Evolutionary conservation across 2,113 vertebrate species (phyloP).

Genomic region (Lophius piscatorius): DNA sequence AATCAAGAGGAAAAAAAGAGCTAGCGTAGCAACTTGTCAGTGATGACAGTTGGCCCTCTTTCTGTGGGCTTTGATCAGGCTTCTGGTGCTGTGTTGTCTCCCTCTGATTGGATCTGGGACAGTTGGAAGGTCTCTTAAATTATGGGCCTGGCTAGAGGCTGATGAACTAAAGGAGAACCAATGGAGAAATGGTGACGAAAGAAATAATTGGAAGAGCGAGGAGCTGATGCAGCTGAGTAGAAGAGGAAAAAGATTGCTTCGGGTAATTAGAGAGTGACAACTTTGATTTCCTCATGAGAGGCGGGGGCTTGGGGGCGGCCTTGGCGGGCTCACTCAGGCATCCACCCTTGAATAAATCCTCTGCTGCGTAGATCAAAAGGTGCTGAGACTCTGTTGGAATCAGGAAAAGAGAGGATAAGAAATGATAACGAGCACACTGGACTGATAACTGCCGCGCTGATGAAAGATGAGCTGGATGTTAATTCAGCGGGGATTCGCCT

Average conservation of each 20-base stretch:
- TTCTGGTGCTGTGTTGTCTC: conserved; percentile 43
- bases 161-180: conserved; percentile 35
- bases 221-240: conserved; percentile 19
- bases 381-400: conserved; percentile 34
- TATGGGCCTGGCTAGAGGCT: conserved; percentile 60
- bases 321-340: conserved; percentile 30
- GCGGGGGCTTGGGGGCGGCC: conserved; percentile 3
- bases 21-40: conserved; percentile 30
- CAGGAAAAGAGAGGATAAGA: conserved; percentile 7
- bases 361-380: conserved; percentile 61
- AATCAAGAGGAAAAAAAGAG: conserved; percentile 18
- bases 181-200: conserved; percentile 25
- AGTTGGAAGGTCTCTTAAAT: conserved; percentile 67
- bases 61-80: conserved; percentile 44
- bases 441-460: conserved; percentile 50
- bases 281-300: conserved; percentile 66
- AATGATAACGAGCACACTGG: conserved; percentile 30
- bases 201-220: conserved; percentile 31
- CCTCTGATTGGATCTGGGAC: conserved; percentile 68
- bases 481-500: conserved; percentile 32
- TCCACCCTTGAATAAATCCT: conserved; percentile 53
- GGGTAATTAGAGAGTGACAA: conserved; percentile 77
- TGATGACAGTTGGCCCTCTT: conserved; percentile 30
- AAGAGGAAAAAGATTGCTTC: conserved; percentile 69
- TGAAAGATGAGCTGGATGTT: conserved; percentile 54